These are phyloP conservation scores for Porites rus DNA, from an alignment of 92 coral and sea anemone species.

Conservation along the genomic window DNA sequence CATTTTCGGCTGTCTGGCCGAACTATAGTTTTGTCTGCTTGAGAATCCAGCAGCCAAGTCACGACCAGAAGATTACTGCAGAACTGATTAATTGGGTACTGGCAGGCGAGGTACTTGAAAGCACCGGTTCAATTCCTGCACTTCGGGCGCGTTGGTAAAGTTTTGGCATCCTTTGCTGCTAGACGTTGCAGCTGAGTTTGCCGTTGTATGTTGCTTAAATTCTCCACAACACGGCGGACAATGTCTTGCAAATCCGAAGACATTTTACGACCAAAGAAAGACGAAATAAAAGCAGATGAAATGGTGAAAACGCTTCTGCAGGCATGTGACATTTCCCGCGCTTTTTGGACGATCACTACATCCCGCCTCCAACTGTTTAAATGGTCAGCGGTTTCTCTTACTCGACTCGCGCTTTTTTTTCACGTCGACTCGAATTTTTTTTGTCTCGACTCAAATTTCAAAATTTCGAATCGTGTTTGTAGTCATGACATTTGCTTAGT, in stretches of 20 bases:
- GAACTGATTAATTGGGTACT: slow-evolving; percentile 15
- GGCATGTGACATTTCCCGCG: slow-evolving; percentile 13
- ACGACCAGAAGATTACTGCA: slow-evolving; percentile 30
- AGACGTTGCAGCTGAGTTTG: slow-evolving; percentile 24
- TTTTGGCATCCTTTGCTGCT: slow-evolving; percentile 28
- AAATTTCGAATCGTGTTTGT: slow-evolving; percentile 30
- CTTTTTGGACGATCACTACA: slow-evolving; percentile 30
- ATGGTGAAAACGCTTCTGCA: slow-evolving; percentile 38
- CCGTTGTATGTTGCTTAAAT: slow-evolving; percentile 20
- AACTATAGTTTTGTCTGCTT: slow-evolving; percentile 42
- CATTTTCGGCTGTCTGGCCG: slow-evolving; percentile 24
- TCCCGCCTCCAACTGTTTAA: slow-evolving; percentile 32
- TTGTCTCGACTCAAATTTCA: slow-evolving; percentile 31
- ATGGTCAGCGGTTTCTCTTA: slow-evolving; percentile 21
- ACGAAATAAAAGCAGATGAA: slow-evolving; percentile 25
- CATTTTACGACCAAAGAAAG: slow-evolving; percentile 37
- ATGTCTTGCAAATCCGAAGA: slow-evolving; percentile 41
- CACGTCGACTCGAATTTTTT: slow-evolving; percentile 27
- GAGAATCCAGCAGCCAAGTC: slow-evolving; percentile 55
- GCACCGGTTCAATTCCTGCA: slow-evolving; percentile 19
- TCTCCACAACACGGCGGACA: slow-evolving; percentile 42
- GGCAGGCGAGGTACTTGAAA: slow-evolving; percentile 40
- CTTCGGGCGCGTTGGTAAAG: slow-evolving; percentile 9
- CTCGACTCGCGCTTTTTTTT: slow-evolving; percentile 24
- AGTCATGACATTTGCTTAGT: slow-evolving; percentile 33